A percentile compares a stretch with the other conserved stretches of the same genome.
These are phyloP conservation scores for Parthenolecanium corni DNA, from an alignment of 2,888 invertebrate genomes.

Conservation along the genomic window DNA sequence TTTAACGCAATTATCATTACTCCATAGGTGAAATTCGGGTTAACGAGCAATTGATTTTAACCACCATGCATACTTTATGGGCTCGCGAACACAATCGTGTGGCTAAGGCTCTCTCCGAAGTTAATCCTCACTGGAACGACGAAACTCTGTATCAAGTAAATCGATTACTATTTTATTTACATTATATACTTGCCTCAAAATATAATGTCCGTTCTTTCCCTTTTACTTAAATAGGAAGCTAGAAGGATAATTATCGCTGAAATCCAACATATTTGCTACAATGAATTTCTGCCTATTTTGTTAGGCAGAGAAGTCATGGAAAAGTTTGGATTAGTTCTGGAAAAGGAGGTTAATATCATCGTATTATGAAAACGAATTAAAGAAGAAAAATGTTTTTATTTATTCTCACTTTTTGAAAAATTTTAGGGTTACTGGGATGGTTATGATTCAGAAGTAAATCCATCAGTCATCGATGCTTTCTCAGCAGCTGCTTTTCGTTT, in stretches of 20 bases:
- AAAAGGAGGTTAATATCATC: constrained; percentile 48
- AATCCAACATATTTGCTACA: constrained; percentile 81
- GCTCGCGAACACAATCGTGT: constrained; percentile 82
- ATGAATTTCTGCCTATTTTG: constrained; percentile 78
- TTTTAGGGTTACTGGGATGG: constrained; percentile 63
- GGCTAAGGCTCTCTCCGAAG: constrained; percentile 58
- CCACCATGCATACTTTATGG: constrained; percentile 84
- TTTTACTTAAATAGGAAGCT: constrained; percentile 47
- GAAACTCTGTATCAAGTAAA: constrained; percentile 70
- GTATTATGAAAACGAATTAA: constrained; percentile 4
- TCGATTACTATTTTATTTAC: background rate
- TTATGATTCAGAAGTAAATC: constrained; percentile 72
- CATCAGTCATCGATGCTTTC: constrained; percentile 77
- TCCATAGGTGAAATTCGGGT: constrained; percentile 65
- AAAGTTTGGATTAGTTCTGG: constrained; percentile 72
- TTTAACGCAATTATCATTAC: no score
- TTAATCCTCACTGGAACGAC: constrained; percentile 90
- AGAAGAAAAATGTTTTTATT: background rate
- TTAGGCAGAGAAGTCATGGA: constrained; percentile 85
- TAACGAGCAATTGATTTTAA: constrained; percentile 78
- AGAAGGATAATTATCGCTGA: constrained; percentile 73
- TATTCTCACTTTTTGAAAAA: background rate
- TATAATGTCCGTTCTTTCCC: no score
- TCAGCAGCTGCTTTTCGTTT: constrained; percentile 87
- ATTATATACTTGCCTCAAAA: no score